These are phyloP conservation scores for Amiota communis DNA, from an alignment of 2,888 invertebrate species.

Conservation along the genomic window DNA sequence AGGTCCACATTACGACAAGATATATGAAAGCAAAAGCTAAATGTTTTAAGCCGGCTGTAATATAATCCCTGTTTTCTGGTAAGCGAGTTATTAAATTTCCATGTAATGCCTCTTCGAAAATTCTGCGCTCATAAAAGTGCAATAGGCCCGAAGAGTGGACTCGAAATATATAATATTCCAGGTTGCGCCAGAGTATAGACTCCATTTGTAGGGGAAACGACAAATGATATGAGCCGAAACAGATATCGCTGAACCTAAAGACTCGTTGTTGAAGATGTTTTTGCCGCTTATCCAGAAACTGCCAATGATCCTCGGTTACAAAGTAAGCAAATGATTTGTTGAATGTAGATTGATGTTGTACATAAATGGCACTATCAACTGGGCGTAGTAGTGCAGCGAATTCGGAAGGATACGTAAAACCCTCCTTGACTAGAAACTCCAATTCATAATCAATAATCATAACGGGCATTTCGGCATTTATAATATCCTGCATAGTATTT, in stretches of 20 bases:
- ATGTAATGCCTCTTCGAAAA: conserved; percentile 56
- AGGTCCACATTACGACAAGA: conserved; percentile 39
- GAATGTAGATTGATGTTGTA: conserved; percentile 47
- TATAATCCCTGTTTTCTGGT: conserved; percentile 47
- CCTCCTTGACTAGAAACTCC: conserved; percentile 54
- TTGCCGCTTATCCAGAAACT: conserved; percentile 58
- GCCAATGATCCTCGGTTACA: conserved; percentile 63
- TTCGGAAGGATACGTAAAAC: conserved; percentile 43
- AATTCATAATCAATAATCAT: conserved; percentile 67
- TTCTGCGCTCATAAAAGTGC: conserved; percentile 53
- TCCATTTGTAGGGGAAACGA: conserved; percentile 65
- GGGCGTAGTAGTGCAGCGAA: conserved; percentile 53
- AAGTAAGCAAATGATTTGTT: conserved; percentile 63
- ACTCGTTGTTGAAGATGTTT: conserved; percentile 51
- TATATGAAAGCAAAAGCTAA: conserved; percentile 58
- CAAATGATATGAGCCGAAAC: conserved; percentile 64
- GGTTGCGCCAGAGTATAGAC: conserved; percentile 61
- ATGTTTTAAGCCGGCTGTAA: conserved; percentile 61
- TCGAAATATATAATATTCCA: conserved; percentile 59
- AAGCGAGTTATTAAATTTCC: conserved; percentile 56
- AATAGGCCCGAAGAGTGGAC: conserved; percentile 63
- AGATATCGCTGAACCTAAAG: conserved; percentile 64
- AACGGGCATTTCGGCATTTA: conserved; percentile 55
- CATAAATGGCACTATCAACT: conserved; percentile 54
- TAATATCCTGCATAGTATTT: conserved; percentile 61